These are phyloP conservation scores for Sitta carolinensis DNA, from an alignment of 2,797 vertebrate genomes.

Conservation along the genomic window DNA sequence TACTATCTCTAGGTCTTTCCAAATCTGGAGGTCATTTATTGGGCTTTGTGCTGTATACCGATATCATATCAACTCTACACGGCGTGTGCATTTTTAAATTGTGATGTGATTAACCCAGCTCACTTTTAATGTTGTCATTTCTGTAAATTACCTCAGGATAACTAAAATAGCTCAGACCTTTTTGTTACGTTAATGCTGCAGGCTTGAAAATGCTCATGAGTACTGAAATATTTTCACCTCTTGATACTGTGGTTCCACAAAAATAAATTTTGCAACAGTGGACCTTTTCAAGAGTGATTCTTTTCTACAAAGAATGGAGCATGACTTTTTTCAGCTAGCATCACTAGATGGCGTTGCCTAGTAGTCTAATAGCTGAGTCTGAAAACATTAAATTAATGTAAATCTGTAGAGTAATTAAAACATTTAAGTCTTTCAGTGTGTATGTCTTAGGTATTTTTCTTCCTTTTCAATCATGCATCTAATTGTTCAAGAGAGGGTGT, in stretches of 20 bases:
- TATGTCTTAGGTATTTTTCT: not conserved
- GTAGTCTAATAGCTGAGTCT: not conserved
- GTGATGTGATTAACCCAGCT: not conserved
- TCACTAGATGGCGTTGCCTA: conserved; percentile 48
- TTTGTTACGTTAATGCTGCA: not conserved
- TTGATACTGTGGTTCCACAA: not conserved
- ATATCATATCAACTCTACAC: not conserved
- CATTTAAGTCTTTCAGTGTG: not conserved
- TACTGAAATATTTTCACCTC: not conserved
- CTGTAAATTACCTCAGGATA: not conserved
- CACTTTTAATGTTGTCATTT: not conserved
- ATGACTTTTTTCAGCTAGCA: not conserved
- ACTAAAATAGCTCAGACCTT: not conserved
- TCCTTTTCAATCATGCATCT: not conserved
- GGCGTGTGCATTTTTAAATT: not conserved
- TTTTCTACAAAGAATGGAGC: not conserved
- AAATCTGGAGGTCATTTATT: not conserved
- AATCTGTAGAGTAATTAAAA: not conserved
- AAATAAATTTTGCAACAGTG: not conserved
- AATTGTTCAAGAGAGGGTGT: not conserved
- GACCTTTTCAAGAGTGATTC: not conserved
- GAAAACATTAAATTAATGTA: not conserved
- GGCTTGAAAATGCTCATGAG: not conserved
- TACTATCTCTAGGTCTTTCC: not conserved
- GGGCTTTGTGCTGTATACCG: not conserved